Evolutionary conservation across 2,113 vertebrate genomes (phyloP).

Genomic region (Holacanthus passer): DNA sequence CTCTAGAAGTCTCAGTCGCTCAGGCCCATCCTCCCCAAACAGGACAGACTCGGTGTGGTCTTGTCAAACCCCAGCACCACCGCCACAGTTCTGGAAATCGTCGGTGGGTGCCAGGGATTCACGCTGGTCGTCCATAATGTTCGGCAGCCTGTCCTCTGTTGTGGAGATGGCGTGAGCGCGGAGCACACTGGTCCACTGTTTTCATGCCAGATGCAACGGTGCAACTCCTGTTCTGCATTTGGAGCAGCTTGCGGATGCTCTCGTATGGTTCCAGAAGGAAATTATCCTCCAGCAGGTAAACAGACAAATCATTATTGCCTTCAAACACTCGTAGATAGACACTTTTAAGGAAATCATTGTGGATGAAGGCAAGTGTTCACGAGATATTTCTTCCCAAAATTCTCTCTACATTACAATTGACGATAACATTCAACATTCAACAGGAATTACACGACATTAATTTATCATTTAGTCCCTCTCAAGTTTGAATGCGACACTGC

Average conservation of each 20-base stretch:
- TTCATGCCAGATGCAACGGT: constrained; percentile 72
- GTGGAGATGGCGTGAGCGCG: constrained; percentile 55
- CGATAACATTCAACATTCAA: neutral
- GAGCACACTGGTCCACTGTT: constrained; percentile 68
- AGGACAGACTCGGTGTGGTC: constrained; percentile 45
- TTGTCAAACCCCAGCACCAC: constrained; percentile 48
- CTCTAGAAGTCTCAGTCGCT: constrained; percentile 7
- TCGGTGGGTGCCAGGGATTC: constrained; percentile 60
- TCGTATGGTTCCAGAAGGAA: constrained; percentile 49
- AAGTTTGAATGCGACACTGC: neutral
- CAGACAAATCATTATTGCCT: constrained; percentile 43
- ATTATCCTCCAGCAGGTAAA: constrained; percentile 61
- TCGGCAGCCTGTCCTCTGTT: constrained; percentile 66
- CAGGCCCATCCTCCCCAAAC: neutral
- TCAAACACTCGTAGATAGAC: neutral
- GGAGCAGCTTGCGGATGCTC: constrained; percentile 32
- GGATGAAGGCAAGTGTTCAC: neutral
- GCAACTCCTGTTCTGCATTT: constrained; percentile 63
- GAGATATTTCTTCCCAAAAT: neutral
- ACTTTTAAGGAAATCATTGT: neutral
- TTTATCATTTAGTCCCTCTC: constrained; percentile 1
- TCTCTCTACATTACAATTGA: neutral
- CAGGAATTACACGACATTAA: neutral
- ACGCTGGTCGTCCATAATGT: constrained; percentile 74
- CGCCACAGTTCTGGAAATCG: constrained; percentile 33